Conservation (phyloP, 2,888 invertebrate species). For the Epistrophe eligans region DNA sequence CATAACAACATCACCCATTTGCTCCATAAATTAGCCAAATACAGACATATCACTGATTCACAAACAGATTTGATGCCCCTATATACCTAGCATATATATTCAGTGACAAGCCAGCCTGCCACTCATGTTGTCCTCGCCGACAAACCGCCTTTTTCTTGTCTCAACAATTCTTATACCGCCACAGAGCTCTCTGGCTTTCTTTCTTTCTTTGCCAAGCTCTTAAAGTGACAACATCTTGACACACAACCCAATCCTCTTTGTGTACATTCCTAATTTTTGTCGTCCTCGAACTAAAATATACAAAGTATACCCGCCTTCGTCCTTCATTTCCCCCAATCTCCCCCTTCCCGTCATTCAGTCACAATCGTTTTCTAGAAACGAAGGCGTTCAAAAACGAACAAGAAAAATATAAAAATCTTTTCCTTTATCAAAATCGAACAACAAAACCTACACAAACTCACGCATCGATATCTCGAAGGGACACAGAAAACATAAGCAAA, state of each 20-base stretch:
- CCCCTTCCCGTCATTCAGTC: too few relatives aligned
- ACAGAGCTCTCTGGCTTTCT: not conserved
- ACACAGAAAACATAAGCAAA: constrained; percentile 71
- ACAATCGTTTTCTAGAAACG: not conserved
- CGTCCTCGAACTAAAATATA: constrained; percentile 70
- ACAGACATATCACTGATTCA: constrained; percentile 71
- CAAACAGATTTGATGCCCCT: constrained; percentile 65
- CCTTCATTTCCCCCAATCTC: too few relatives aligned
- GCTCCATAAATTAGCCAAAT: constrained; percentile 71
- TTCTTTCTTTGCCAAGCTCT: constrained; percentile 68
- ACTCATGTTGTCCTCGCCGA: constrained; percentile 46
- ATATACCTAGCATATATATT: not conserved
- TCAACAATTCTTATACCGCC: constrained; percentile 36
- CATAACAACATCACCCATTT: constrained; percentile 66
- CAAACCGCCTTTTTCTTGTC: constrained; percentile 68
- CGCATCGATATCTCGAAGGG: constrained; percentile 25
- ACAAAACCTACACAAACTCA: not conserved
- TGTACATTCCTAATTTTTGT: constrained; percentile 63
- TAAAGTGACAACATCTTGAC: constrained; percentile 73
- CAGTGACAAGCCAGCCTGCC: constrained; percentile 20
- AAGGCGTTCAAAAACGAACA: constrained; percentile 15
- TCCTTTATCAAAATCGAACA: constrained; percentile 54
- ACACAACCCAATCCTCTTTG: constrained; percentile 61
- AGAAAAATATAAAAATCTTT: constrained; percentile 11
- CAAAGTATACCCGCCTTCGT: not conserved